Base-by-base conservation (phyloP, 2,113 vertebrate genomes). In the Eonycteris spelaea region DNA sequence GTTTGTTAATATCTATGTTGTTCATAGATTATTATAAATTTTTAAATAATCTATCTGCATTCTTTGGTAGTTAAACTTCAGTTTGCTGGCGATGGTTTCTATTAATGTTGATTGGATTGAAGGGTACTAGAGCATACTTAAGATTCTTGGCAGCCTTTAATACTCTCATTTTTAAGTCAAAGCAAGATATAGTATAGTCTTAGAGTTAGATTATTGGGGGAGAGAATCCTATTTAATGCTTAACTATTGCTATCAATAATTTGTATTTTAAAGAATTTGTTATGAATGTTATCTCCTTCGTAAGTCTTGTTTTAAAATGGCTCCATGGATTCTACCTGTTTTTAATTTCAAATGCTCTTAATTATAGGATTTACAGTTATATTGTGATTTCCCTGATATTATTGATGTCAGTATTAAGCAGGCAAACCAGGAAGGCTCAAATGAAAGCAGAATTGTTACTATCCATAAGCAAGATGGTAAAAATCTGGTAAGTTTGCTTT, bases 321-420 rank as follows among this genome's bases (percentile, higher is more conserved):
- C 33, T 79, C 22, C 4, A 30, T 96, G 86, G 84, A 77, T 84
- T 88, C 67, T 65, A 38, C 45, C 19, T 92, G 3, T 67, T 96
- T 91, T 90, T 86, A 93, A 95, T 92, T 84, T 84, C 40, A 86
- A 85, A 75, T 96, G 67, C 59, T 93, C n/a, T 97, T 94, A 88
- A 89, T 93, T 96, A 26, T 96, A 99, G 99, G 99, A 99, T 97
- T 98, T 99, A 84, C 99, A 99, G 97, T 98, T 98, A 1, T 99
- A 99, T 97, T 99, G 99, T 98, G 99, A 99, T 98, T 99, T 99
- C 98, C 99, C 99, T 80, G 99, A 99, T 93, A 99, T 99, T 96
- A 99, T 99, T 96, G 99, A 99, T 98, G 99, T 99, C 98, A 99
- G 99, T 98, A 99, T 99, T 98, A 99, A 99, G 85, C 99, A 99